Evolutionary conservation across 2,797 vertebrate species (phyloP), one percentile per base, ranked within the genome.

Genomic region (Oreonectes daqikongensis): DNA sequence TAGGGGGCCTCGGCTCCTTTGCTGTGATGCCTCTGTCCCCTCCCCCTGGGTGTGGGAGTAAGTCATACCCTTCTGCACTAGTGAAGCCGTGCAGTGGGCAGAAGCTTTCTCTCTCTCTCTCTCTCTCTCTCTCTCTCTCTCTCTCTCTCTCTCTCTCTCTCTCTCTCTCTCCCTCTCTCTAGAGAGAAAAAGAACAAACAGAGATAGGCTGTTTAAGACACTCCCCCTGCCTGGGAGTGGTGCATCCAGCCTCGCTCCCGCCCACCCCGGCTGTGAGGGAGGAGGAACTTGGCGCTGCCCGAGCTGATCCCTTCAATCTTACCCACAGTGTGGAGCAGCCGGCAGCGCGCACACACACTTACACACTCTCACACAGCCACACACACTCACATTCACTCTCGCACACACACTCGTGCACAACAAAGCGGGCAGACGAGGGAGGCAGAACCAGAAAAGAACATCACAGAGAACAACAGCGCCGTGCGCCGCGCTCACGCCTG

Each of bases 321-420:
- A 93, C 91, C 92, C 94, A 92, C 93, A 94, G 91, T 93, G 94
- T 91, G 89, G 94, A 93, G 93, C 93, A 95, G 94, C 93, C 94
- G 91, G 93, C 69, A 57, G 74, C 71, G 79, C 69, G 42, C 83
- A 71, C 79, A 64, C 70, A 75, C 78, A 60, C 52, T 69, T 66
- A 82, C 73, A 66, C 82, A 75, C 73, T 68, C 66, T 66, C 75
- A 74, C 72, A 70, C 72, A 69, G 57, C 18, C 63, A 59, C 67
- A 63, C 55, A 77, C 60, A 80, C 61, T 70, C 66, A 72, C 72
- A 73, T 40, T 55, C 74, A 75, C 74, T 77, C 69, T 72, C 66
- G 53, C 73, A 80, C 82, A 79, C 82, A 79, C 79, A 77, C 77
- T 79, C 74, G 71, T 48, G 60, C 63, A 32, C 48, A 30, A 48